Conservation (phyloP, 2,888 invertebrate genomes). For the Gandaritis pyraliata region DNA sequence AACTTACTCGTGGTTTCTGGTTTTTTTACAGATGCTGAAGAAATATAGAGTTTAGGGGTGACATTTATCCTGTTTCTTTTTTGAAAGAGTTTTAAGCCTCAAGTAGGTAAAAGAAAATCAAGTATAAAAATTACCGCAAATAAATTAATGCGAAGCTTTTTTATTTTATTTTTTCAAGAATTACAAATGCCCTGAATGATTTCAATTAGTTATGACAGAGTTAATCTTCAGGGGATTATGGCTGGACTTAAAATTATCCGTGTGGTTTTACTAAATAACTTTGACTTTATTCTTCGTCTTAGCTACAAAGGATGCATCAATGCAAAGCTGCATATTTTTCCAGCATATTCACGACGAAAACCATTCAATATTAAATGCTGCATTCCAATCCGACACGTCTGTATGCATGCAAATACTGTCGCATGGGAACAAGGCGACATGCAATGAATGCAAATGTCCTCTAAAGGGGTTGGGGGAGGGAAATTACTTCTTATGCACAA, state of each 20-base stretch:
- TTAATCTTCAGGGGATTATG: no score
- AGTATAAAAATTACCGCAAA: no score
- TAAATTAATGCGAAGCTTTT: no score
- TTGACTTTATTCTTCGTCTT: background rate
- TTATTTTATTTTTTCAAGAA: no score
- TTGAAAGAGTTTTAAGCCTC: no score
- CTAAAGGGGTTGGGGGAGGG: slow-evolving; percentile 21
- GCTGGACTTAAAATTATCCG: no score
- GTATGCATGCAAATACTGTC: slow-evolving; percentile 49
- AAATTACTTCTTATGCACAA: slow-evolving; percentile 33
- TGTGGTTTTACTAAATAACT: background rate
- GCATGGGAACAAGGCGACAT: slow-evolving; percentile 50
- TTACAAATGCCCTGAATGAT: no score
- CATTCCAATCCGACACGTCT: slow-evolving; percentile 26
- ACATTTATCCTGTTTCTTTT: background rate
- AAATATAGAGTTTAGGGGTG: background rate
- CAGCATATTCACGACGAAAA: slow-evolving; percentile 22
- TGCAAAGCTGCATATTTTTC: background rate
- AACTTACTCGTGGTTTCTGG: slow-evolving; percentile 17
- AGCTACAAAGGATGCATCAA: no score
- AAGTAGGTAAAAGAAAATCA: no score
- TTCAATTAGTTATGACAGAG: no score
- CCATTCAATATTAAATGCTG: slow-evolving; percentile 31
- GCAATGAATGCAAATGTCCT: slow-evolving; percentile 59
- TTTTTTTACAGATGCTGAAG: slow-evolving; percentile 8